Evolutionary conservation across 1,140 invertebrate species (phyloP).

Genomic region (Choristoneura fumiferana): DNA sequence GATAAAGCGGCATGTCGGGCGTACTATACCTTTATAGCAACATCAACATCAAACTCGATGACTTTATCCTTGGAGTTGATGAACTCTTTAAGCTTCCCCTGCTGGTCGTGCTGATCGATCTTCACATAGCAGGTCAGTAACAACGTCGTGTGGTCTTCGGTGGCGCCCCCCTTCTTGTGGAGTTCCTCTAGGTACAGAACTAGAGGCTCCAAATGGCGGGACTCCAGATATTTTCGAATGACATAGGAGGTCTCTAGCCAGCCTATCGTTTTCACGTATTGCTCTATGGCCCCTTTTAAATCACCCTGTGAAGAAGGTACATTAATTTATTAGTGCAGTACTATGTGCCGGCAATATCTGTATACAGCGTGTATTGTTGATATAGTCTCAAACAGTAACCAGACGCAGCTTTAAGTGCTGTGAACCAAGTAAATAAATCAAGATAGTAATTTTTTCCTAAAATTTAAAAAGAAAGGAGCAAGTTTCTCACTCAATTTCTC

Average conservation of each 20-base stretch:
- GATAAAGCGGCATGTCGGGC: too few relatives aligned
- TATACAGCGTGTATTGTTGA: too few relatives aligned
- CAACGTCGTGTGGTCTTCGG: constrained; percentile 94
- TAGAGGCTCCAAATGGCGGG: constrained; percentile 92
- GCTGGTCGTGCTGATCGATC: constrained; percentile 75
- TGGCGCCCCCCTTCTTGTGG: constrained; percentile 91
- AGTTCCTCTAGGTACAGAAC: constrained; percentile 92
- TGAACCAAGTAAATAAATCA: too few relatives aligned
- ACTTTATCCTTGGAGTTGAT: constrained; percentile 92
- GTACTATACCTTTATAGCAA: constrained; percentile 91
- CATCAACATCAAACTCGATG: constrained; percentile 95
- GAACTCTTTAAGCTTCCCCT: constrained; percentile 91
- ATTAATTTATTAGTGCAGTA: too few relatives aligned
- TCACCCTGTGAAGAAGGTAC: constrained; percentile 84
- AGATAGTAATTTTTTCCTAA: too few relatives aligned
- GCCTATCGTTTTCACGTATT: constrained; percentile 96
- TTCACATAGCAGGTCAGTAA: constrained; percentile 92
- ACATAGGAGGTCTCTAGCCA: constrained; percentile 96
- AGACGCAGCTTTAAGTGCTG: too few relatives aligned
- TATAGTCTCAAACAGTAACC: too few relatives aligned
- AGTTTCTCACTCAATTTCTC: too few relatives aligned
- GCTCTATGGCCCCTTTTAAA: constrained; percentile 92
- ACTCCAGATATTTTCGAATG: constrained; percentile 94
- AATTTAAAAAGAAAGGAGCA: too few relatives aligned
- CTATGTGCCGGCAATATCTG: too few relatives aligned